Evolutionary conservation across 2,797 vertebrate genomes (phyloP).

Genomic region (Thalassophryne amazonica): DNA sequence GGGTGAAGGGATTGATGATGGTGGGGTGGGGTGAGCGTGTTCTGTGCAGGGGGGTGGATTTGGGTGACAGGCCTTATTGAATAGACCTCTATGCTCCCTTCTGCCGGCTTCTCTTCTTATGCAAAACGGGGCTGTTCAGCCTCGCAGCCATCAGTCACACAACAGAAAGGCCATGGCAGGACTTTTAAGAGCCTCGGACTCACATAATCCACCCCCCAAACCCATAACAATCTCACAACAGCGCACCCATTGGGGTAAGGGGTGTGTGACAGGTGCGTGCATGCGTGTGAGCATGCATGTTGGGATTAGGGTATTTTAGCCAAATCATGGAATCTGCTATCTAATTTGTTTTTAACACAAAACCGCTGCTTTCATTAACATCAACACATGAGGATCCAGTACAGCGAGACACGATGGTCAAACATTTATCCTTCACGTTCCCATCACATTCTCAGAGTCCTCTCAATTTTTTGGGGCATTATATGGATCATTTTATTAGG

Average conservation of each 20-base stretch:
- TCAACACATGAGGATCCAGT: too few relatives aligned
- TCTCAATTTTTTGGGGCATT: too few relatives aligned
- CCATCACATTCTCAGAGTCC: too few relatives aligned
- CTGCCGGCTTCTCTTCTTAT: conserved; percentile 79
- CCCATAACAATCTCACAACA: conserved; percentile 66
- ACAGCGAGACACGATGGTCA: too few relatives aligned
- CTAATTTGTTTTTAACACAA: too few relatives aligned
- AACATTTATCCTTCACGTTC: too few relatives aligned
- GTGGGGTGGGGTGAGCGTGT: conserved; percentile 64
- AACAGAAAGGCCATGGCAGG: conserved; percentile 84
- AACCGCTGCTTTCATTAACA: too few relatives aligned
- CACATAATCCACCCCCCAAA: conserved; percentile 75
- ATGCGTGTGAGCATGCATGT: conserved; percentile 54
- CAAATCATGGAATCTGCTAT: too few relatives aligned
- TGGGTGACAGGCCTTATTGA: conserved; percentile 79
- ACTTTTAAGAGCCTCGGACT: conserved; percentile 82
- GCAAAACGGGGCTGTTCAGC: conserved; percentile 80
- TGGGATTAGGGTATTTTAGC: conserved; percentile 52
- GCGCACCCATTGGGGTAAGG: conserved; percentile 72
- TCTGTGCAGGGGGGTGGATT: conserved; percentile 63
- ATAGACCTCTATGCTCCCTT: conserved; percentile 79
- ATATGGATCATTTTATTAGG: too few relatives aligned
- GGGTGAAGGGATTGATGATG: conserved; percentile 70
- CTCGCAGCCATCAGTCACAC: conserved; percentile 84
- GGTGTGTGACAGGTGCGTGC: conserved; percentile 56